These are phyloP conservation scores for Hipparchia sbordonii DNA, from an alignment of 2,888 invertebrate genomes.

Conservation along the genomic window DNA sequence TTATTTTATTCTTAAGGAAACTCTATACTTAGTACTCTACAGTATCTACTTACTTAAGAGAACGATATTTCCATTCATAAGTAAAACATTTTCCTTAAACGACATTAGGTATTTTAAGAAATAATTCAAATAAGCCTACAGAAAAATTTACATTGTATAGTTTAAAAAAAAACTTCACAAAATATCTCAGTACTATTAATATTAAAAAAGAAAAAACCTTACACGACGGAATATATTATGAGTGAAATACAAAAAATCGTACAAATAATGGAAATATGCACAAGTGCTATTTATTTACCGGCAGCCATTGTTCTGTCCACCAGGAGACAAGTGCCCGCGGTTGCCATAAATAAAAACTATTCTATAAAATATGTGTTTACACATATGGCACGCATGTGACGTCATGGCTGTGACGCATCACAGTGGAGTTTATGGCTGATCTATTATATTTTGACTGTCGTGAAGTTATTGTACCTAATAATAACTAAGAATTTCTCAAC, in stretches of 20 bases:
- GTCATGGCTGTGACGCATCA: not conserved
- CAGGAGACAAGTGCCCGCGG: not conserved
- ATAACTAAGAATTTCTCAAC: too few relatives aligned
- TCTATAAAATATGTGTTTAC: slow-evolving; percentile 15
- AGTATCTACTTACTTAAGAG: too few relatives aligned
- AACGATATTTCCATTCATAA: too few relatives aligned
- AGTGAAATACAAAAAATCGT: slow-evolving; percentile 11
- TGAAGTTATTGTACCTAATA: not conserved
- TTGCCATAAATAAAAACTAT: slow-evolving; percentile 21
- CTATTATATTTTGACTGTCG: not conserved
- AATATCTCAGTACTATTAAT: not conserved
- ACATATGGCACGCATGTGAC: slow-evolving; percentile 12
- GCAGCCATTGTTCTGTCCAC: slow-evolving; percentile 15
- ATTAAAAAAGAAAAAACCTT: not conserved
- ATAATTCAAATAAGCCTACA: not conserved
- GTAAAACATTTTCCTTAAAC: too few relatives aligned
- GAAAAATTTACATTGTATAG: not conserved
- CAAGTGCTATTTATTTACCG: slow-evolving; percentile 21
- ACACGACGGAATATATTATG: not conserved
- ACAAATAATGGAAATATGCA: slow-evolving; percentile 16
- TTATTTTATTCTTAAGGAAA: too few relatives aligned
- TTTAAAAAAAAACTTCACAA: not conserved
- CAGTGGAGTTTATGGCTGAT: not conserved
- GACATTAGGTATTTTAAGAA: not conserved
- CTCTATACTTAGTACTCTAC: too few relatives aligned